These are phyloP conservation scores for Peromyscus eremicus DNA, from an alignment of 2,797 vertebrate genomes.

Conservation along the genomic window DNA sequence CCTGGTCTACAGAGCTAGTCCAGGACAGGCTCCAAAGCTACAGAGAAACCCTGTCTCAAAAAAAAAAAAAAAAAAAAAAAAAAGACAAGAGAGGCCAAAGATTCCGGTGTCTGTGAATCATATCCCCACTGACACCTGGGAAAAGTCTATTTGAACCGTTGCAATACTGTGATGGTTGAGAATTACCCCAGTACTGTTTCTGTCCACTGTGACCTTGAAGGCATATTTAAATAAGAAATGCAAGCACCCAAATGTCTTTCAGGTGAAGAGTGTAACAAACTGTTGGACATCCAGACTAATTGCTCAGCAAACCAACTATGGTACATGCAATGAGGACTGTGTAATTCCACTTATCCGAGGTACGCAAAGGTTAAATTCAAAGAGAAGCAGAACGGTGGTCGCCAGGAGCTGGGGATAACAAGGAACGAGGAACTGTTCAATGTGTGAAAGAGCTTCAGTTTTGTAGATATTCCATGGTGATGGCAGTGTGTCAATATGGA, in stretches of 20 bases:
- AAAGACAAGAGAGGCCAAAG: not conserved
- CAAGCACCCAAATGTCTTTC: slow-evolving; percentile 31
- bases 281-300: not conserved
- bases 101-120: not conserved
- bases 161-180: not conserved
- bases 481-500: not conserved
- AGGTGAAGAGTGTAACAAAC: not conserved
- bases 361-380: not conserved
- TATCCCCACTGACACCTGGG: not conserved
- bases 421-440: not conserved
- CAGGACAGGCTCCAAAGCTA: too few relatives aligned
- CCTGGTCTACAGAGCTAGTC: too few relatives aligned
- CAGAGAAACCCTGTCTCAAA: too few relatives aligned
- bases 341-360: not conserved
- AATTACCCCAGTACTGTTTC: not conserved
- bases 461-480: not conserved
- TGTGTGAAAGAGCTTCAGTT: not conserved
- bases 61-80: too few relatives aligned
- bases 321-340: not conserved
- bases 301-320: not conserved
- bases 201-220: too few relatives aligned
- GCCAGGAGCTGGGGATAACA: not conserved
- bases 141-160: not conserved
- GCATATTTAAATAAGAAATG: too few relatives aligned
- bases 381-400: not conserved